Evolutionary conservation across 2,888 invertebrate species (phyloP).

Genomic region (Campaea margaritaria): DNA sequence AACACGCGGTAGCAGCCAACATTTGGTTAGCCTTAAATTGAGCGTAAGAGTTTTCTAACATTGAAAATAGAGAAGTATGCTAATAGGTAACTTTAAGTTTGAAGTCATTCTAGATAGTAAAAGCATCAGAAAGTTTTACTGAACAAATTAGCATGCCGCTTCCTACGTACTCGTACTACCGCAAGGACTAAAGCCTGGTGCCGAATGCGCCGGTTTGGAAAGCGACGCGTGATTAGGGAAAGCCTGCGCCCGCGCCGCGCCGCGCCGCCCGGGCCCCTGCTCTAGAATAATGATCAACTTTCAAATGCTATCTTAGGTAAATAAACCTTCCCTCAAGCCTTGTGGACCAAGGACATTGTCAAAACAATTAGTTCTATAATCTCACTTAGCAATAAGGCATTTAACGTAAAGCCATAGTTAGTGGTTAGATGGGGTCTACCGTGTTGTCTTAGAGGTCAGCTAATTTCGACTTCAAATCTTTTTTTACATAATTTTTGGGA

Average conservation of each 20-base stretch:
- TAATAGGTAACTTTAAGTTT: no score
- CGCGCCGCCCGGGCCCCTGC: slow-evolving; percentile 26
- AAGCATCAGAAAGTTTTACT: background rate
- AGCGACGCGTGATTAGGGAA: slow-evolving; percentile 41
- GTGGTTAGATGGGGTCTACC: no score
- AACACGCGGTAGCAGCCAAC: no score
- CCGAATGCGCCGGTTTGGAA: slow-evolving; percentile 33
- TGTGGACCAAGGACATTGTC: slow-evolving; percentile 13
- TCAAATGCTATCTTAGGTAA: slow-evolving; percentile 30
- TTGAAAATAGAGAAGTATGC: no score
- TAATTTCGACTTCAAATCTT: no score
- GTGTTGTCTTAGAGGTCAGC: no score
- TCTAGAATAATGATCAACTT: slow-evolving; percentile 46
- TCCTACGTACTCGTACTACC: slow-evolving; percentile 7
- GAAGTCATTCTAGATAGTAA: background rate
- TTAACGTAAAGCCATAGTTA: background rate
- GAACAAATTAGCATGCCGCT: slow-evolving; percentile 3
- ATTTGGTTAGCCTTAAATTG: no score
- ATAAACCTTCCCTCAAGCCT: slow-evolving; percentile 10
- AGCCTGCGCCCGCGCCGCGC: slow-evolving; percentile 26
- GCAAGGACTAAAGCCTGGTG: slow-evolving; percentile 7
- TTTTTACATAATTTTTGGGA: no score
- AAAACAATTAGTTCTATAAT: background rate
- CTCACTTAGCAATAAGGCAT: no score
- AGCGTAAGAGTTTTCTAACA: no score